Evolutionary conservation across 2,888 invertebrate genomes (phyloP), one percentile per base, ranked within the genome.

Genomic region (Malachius bipustulatus): DNA sequence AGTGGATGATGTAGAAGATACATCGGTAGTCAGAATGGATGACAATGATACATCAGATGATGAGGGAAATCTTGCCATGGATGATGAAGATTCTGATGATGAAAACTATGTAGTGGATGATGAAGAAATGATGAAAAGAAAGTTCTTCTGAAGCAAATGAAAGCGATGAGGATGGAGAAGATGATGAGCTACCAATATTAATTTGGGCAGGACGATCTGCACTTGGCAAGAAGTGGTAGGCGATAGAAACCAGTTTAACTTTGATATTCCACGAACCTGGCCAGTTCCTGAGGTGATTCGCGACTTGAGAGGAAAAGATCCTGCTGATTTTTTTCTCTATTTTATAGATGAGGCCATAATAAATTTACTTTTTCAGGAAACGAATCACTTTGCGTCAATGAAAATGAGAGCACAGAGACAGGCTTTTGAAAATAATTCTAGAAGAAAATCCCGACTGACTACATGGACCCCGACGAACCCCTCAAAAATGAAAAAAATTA

Each of bases 221-320:
- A 19, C 24, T 19, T 19, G 24, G 24, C 24, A 19, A 19, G 24
- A 19, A 19, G 24, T 19, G n/a, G n/a, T n/a, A 19, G 24, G 24
- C n/a, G 24, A 19, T 19, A 6, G 24, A 6, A 19, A 19, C 24
- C 24, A 19, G n/a, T 19, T 19, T 19, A 19, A 6, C 6, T 19
- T 19, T 19, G 24, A 19, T n/a, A n/a, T 19, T 6, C 24, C 24
- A 6, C n/a, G 24, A 6, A 19, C 24, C 6, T 6, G 24, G n/a
- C 24, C n/a, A 19, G n/a, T 6, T 19, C 24, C 24, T 8, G 24
- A 19, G 6, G 24, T n/a, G n/a, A n/a, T 19, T 19, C 24, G 24
- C 24, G n/a, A 19, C n/a, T 6, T 19, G n/a, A 19, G 24, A 19
- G 24, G n/a, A 19, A 19, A 6, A 19, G 24, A 19, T 19, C 6